Evolutionary conservation across 2,113 vertebrate species (phyloP), one percentile per base, ranked within the genome.

Genomic region (Alligator mississippiensis): DNA sequence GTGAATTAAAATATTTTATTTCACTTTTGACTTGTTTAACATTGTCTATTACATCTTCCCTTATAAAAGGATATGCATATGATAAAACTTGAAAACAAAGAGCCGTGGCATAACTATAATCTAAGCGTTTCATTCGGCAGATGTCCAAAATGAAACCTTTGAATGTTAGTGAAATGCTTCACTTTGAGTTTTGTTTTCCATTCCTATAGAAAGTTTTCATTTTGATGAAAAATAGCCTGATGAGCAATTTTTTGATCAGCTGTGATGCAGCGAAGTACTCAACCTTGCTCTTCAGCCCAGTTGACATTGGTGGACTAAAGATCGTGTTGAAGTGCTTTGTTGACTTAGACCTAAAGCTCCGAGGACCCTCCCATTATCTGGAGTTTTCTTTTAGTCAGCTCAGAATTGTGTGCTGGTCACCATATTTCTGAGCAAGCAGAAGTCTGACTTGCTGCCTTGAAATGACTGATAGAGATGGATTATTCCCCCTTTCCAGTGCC

Each of bases 81-180:
- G 28, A 89, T 57, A 75, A 79, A 66, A 54, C 34, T 89, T 47
- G 66, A 85, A 90, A 90, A 92, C 75, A 68, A 64, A 87, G 81
- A 80, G 24, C 34, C n/a, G 12, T 34, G 30, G 30, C n/a, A 34
- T 34, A 70, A 72, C 30, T 34, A 12, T 34, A 72, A 72, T 38
- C 11, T 21, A 30, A 91, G 92, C 70, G 55, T 13, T 82, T 18
- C 12, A 38, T 92, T 88, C 92, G 80, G 80, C 77, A 83, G 82
- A 87, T 84, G 30, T 34, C 47, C 81, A 79, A 81, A 66, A 80
- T 0, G 4, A 89, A 88, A 82, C 63, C 58, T 92, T 64, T 93
- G 87, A 70, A 91, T 81, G 88, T 89, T 72, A 89, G 62, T 2
- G 18, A 34, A 18, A 79, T n/a, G 59, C 89, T 91, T 95, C 83